Base-by-base conservation (phyloP, 2,888 invertebrate genomes). In the Aphodius granarius region DNA sequence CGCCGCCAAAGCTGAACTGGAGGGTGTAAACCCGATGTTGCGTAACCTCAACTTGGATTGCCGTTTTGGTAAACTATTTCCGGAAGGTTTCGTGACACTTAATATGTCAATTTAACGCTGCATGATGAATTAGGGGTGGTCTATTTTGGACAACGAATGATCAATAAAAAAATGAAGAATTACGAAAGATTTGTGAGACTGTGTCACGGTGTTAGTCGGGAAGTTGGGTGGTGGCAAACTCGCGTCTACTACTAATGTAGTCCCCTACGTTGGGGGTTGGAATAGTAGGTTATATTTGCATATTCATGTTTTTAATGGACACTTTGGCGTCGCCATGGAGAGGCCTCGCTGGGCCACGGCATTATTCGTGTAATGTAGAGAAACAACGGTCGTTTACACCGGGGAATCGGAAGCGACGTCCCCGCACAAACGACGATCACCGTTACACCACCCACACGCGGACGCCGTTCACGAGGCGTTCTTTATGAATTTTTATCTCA, bases 41-140 rank as follows among this genome's bases (percentile, higher is more conserved):
- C 43, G 43, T 13, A 13, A 43, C 43, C 43, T 13, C 43, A 43
- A 43, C 43, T 6, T 43, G 43, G 43, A 43, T 9, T 0, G 43
- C 43, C 9, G 43, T 13, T 43, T 3, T 43, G 43, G 43, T 43
- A 43, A 75, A 72, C 63, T 16, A 43, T 16, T 72, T 72, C 19
- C 18, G 13, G 5, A 43, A 72, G 63, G 43, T 18, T 19, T 43
- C 18, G 63, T 72, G 72, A 19, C 72, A 72, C 43, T 63, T 72
- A 43, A 72, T 72, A 72, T 43, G 62, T 72, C 72, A 72, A 71
- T 21, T 71, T 72, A 62, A 43, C 63, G n/a, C 43, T 19, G 43
- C 72, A 72, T 19, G 63, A 16, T 19, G 18, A 72, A 72, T 72
- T 72, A 72, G 72, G 72, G 63, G 19, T 43, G 63, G 63, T 72